Base-by-base conservation (phyloP, 30 jellyfish, hydroid and myxozoan genomes). In the Aurelia coerulea region DNA sequence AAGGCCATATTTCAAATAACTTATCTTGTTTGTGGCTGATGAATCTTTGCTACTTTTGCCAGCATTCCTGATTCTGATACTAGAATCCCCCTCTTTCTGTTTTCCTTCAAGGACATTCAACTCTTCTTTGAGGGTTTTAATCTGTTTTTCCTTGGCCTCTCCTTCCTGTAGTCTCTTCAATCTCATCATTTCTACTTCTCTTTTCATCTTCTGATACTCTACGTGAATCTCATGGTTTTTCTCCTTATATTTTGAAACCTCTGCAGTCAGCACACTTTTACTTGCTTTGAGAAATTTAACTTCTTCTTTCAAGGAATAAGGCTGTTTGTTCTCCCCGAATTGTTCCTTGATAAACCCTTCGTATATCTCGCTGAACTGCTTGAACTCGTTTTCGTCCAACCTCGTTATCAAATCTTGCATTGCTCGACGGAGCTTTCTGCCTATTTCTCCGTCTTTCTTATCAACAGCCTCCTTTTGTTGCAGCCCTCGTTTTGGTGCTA, bases 351-450 rank as follows among this genome's bases (percentile, higher is more conserved):
- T 42, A n/a, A 18, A 84, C 33, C 58, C 66, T 46, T 84, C 88
- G 71, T 84, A 84, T 16, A 73, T 64, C 15, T 64, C 88, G 15
- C 88, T 65, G 76, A 84, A 84, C 56, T 74, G 76, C 68, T 64
- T 65, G 52, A 84, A 84, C 51, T 84, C 71, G 31, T 73, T 62
- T 18, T 84, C 93, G 37, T 75, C 87, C 1, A 84, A 83, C 39
- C 93, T 71, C 77, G 65, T 35, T 42, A 84, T 63, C 66, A 77
- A 39, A 54, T 84, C 93, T 41, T 84, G 88, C 76, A 84, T 59
- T 71, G 93, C 93, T 74, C 78, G n/a, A 23, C 93, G 88, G 16
- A 84, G 88, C 16, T 50, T 74, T 7, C 17, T 65, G 2, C 73
- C 33, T 42, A 75, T 37, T 16, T 15, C 10, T 52, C 51, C 59